Evolutionary conservation across 2,113 vertebrate species (phyloP).

Genomic region (Phycodurus eques): DNA sequence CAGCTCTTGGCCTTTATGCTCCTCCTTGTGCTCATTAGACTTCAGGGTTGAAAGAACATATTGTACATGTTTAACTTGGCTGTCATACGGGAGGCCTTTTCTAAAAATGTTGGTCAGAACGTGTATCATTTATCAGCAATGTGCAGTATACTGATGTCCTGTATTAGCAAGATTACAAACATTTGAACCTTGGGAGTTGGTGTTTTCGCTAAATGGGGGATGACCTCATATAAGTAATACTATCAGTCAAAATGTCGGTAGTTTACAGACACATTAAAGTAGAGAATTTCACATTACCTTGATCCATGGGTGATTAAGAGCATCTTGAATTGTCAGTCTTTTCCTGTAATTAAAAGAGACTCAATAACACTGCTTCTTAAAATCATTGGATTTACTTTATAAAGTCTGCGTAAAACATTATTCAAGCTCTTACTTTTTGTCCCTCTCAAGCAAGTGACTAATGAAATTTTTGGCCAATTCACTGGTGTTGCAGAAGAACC

Average conservation of each 20-base stretch:
- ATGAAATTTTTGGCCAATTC: conserved; percentile 93
- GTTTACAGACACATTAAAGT: not conserved
- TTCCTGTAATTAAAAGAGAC: conserved; percentile 75
- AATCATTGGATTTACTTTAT: not conserved
- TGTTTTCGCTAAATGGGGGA: too few species aligned
- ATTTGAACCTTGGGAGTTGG: too few species aligned
- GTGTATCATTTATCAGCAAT: not conserved
- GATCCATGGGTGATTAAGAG: conserved; percentile 92
- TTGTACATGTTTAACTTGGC: not conserved
- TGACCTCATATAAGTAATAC: too few species aligned
- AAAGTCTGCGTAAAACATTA: not conserved
- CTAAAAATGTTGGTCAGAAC: not conserved
- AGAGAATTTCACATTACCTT: conserved; percentile 74
- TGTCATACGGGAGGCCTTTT: not conserved
- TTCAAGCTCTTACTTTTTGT: conserved; percentile 65
- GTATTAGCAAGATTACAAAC: too few species aligned
- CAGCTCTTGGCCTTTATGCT: conserved; percentile 68
- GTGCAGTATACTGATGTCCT: too few species aligned
- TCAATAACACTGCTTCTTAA: not conserved
- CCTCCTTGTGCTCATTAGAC: conserved; percentile 80
- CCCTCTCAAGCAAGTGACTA: conserved; percentile 86
- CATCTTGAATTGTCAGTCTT: conserved; percentile 87
- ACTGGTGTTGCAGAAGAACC: conserved; percentile 94
- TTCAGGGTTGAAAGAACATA: conserved; percentile 25
- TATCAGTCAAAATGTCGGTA: not conserved